A percentile compares a stretch with the other conserved stretches of the same genome.
phyloP scores from a whole-genome alignment of 2,888 invertebrate species.

The Gymnoscelis rufifasciata region DNA sequence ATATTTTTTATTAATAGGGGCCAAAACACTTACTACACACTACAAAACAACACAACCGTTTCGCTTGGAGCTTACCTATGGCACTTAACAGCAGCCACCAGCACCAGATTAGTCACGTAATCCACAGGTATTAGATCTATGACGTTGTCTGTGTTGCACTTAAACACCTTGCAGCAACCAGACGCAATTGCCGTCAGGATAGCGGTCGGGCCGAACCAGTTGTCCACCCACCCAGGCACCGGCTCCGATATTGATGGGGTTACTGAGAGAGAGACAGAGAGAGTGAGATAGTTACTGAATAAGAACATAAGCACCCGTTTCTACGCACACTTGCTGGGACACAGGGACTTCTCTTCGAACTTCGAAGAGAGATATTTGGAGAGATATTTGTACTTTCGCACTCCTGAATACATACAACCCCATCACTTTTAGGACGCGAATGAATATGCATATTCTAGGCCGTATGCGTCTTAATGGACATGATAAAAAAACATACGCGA shows the following conservation, averaged over 20 bases:
- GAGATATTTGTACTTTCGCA: no score
- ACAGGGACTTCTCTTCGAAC: no score
- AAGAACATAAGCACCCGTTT: no score
- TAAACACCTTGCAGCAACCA: constrained; percentile 84
- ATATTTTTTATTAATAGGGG: no score
- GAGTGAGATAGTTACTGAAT: neutral
- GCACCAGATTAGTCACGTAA: constrained; percentile 89
- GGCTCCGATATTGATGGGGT: constrained; percentile 76
- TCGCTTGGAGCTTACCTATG: neutral
- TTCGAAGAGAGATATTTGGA: no score
- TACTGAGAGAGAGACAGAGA: neutral
- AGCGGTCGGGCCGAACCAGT: constrained; percentile 91
- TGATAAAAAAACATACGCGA: no score
- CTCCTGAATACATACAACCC: no score
- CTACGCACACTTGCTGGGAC: neutral
- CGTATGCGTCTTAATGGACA: no score
- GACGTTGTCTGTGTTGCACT: constrained; percentile 83
- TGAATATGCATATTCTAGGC: no score
- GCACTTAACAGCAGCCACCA: constrained; percentile 81
- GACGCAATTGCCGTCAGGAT: constrained; percentile 82
- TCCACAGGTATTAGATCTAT: constrained; percentile 90
- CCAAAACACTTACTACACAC: no score
- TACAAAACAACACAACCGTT: no score
- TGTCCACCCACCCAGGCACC: constrained; percentile 93
- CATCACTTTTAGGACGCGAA: no score